Percentiles rank a stretch among this genome's conserved stretches.
phyloP scores from a whole-genome alignment of 2,797 vertebrate species.

The Sebastes oblongus region DNA sequence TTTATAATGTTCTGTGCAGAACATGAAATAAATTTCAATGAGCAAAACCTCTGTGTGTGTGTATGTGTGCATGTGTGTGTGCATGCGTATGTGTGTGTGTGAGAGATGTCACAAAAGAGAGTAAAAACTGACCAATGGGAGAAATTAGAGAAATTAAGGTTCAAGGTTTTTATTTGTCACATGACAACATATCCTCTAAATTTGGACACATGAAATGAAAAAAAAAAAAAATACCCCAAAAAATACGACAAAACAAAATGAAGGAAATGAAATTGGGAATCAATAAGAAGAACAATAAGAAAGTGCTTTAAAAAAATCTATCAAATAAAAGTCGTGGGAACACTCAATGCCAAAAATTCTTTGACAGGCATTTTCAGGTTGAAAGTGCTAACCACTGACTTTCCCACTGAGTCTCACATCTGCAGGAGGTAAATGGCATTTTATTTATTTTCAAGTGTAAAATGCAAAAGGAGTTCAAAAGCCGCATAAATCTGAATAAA shows the following conservation, averaged over 20 bases:
- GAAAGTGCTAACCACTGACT: slow-evolving; percentile 1
- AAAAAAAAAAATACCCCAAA: background rate
- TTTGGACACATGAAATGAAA: background rate
- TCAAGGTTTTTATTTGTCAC: background rate
- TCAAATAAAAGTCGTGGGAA: background rate
- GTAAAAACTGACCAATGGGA: background rate
- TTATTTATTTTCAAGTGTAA: slow-evolving; percentile 6
- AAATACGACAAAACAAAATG: background rate
- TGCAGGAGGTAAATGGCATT: slow-evolving; percentile 5
- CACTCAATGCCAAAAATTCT: background rate
- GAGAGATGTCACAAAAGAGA: background rate
- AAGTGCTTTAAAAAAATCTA: slow-evolving; percentile 6
- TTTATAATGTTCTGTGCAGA: background rate
- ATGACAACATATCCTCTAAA: background rate
- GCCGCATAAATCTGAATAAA: slow-evolving; percentile 1
- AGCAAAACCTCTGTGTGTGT: background rate
- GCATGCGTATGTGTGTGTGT: background rate
- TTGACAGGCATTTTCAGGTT: slow-evolving; percentile 19
- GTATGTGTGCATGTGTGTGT: background rate
- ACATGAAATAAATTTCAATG: background rate
- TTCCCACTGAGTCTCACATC: background rate
- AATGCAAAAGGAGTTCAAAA: slow-evolving; percentile 16
- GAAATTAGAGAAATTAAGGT: background rate
- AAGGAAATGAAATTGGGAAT: background rate
- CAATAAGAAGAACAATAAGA: background rate